phyloP scores from a whole-genome alignment of 2,797 vertebrate species.

The Mus minutoides region DNA sequence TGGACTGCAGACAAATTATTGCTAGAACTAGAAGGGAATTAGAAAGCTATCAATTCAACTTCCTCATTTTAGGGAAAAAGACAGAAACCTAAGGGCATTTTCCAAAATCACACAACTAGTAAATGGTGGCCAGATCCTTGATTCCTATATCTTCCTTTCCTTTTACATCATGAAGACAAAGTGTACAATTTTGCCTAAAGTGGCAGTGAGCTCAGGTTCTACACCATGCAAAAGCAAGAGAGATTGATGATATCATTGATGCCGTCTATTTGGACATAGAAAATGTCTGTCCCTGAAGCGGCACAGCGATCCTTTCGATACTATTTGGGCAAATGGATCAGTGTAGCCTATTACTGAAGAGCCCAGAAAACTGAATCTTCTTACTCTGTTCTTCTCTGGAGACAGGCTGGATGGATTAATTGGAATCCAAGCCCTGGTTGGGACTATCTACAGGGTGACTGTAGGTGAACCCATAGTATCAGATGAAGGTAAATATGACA shows the following conservation, averaged over 20 bases:
- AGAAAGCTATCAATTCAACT: slow-evolving; percentile 43
- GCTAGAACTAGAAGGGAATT: slow-evolving; percentile 18
- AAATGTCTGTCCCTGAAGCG: slow-evolving; percentile 58
- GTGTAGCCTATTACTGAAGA: neutral
- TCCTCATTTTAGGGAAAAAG: slow-evolving; percentile 54
- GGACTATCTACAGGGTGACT: slow-evolving; percentile 38
- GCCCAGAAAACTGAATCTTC: neutral
- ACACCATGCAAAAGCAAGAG: slow-evolving; percentile 42
- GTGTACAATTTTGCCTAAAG: slow-evolving; percentile 53
- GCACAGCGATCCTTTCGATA: neutral
- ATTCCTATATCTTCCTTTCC: slow-evolving; percentile 1
- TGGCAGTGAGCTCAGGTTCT: slow-evolving; percentile 21
- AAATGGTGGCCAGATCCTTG: neutral
- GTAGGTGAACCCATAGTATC: neutral
- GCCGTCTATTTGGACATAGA: slow-evolving; percentile 58
- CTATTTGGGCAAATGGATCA: slow-evolving; percentile 38
- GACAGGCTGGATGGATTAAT: slow-evolving; percentile 20
- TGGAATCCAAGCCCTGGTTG: slow-evolving; percentile 43
- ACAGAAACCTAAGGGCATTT: slow-evolving; percentile 1
- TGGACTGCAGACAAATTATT: slow-evolving; percentile 42
- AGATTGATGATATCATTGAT: slow-evolving; percentile 68
- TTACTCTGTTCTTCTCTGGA: neutral
- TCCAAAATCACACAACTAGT: neutral
- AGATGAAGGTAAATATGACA: slow-evolving; percentile 61
- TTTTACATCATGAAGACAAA: slow-evolving; percentile 71